These are phyloP conservation scores for Tor tambroides DNA, from an alignment of 2,113 vertebrate genomes.

Conservation along the genomic window DNA sequence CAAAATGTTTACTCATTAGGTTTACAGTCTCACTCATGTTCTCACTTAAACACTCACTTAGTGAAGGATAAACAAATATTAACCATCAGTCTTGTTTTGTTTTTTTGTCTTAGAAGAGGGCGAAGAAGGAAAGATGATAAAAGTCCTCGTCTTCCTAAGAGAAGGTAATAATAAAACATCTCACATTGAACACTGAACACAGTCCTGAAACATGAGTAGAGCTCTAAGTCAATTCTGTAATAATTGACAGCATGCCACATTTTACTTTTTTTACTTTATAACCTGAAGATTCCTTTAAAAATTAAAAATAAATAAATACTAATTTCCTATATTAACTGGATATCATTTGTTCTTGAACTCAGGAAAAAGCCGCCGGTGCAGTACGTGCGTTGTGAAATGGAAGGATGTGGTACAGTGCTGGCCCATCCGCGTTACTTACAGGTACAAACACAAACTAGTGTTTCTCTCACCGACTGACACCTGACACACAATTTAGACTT, in stretches of 20 bases:
- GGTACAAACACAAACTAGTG: constrained; percentile 71
- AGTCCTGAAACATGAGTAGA: neutral
- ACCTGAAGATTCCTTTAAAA: neutral
- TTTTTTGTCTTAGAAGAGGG: constrained; percentile 79
- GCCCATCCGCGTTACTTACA: constrained; percentile 96
- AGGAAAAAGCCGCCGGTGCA: constrained; percentile 99
- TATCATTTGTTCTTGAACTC: constrained; percentile 32
- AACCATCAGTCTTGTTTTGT: neutral
- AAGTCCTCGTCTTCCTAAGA: constrained; percentile 93
- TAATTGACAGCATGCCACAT: neutral
- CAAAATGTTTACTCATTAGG: neutral
- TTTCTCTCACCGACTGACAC: neutral
- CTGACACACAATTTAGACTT: neutral
- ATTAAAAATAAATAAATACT: too few species aligned
- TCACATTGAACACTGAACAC: neutral
- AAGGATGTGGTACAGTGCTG: constrained; percentile 94
- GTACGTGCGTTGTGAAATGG: constrained; percentile 98
- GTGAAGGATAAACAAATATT: neutral
- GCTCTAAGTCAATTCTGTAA: neutral
- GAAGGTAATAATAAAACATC: constrained; percentile 81
- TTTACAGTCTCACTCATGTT: neutral
- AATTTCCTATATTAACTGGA: neutral
- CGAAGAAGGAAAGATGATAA: constrained; percentile 96
- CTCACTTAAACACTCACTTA: neutral
- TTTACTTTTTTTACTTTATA: neutral